A percentile compares a stretch with the other conserved stretches of the same genome.
Conservation (phyloP, 2,113 vertebrate genomes). For the Scophthalmus maximus region DNA sequence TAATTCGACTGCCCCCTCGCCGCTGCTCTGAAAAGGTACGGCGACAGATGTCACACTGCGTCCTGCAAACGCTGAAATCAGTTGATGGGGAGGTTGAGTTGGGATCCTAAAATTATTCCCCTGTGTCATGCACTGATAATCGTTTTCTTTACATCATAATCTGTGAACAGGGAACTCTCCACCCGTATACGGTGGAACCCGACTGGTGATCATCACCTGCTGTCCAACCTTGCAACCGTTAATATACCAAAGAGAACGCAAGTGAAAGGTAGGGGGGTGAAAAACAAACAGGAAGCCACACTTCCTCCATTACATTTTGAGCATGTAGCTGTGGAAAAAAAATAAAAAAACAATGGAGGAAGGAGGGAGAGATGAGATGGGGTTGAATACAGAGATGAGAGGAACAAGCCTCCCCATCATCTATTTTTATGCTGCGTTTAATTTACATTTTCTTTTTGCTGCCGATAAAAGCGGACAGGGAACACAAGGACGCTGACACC, state of each 20-base stretch:
- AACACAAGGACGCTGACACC: slow-evolving; percentile 86
- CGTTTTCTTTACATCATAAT: slow-evolving; percentile 31
- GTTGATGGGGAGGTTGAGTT: slow-evolving; percentile 7
- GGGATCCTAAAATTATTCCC: background rate
- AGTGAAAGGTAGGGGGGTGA: background rate
- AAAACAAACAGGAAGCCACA: slow-evolving; percentile 18
- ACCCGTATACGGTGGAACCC: background rate
- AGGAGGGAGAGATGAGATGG: slow-evolving; percentile 44
- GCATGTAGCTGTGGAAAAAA: slow-evolving; percentile 50
- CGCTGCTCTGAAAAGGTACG: slow-evolving; percentile 70
- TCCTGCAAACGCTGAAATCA: slow-evolving; percentile 21
- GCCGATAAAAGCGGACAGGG: slow-evolving; percentile 84
- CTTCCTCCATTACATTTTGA: slow-evolving; percentile 47
- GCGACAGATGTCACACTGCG: slow-evolving; percentile 61
- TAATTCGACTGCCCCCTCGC: slow-evolving; percentile 79
- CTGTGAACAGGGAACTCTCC: slow-evolving; percentile 15
- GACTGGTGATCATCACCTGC: slow-evolving; percentile 24
- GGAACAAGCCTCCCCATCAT: slow-evolving; percentile 86
- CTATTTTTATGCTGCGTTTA: slow-evolving; percentile 86
- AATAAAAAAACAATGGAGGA: slow-evolving; percentile 22
- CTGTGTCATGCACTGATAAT: slow-evolving; percentile 15
- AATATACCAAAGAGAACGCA: slow-evolving; percentile 25
- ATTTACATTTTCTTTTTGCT: slow-evolving; percentile 86
- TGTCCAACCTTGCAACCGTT: slow-evolving; percentile 11
- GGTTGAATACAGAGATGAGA: slow-evolving; percentile 72